Evolutionary conservation across 1,140 invertebrate species (phyloP), one percentile per base, ranked within the genome.

Genomic region (Choristoneura fumiferana): DNA sequence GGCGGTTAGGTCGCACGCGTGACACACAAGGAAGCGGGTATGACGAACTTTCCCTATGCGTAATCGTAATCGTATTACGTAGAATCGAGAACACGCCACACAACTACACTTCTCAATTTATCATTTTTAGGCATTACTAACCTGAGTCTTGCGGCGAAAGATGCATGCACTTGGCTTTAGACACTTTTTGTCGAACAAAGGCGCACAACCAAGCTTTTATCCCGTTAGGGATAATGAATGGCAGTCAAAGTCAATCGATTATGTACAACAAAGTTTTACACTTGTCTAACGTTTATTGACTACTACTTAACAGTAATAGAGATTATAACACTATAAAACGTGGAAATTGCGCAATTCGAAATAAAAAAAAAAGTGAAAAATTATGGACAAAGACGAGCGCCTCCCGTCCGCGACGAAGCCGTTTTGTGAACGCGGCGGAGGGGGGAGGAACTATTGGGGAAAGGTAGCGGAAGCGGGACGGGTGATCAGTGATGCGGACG

Each of bases 131-230:
- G 10, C 10, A 13, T 33, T 65, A 76, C 79, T 75, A 65, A 90
- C 88, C 88, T 89, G 85, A 76, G 84, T 89, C 86, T 86, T 88
- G 83, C 88, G 87, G 79, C 74, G 82, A 83, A 87, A 90, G 87
- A 89, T 89, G 87, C 87, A 89, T 89, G 87, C 89, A 89, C 89
- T 89, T 86, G 81, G 84, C 82, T 87, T 86, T 80, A 65, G 73
- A 87, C 78, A 87, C 84, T 87, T 84, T 78, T 78, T 66, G 67
- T 49, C 57, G 73, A 84, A 85, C 81, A 86, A 89, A 87, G 81
- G 78, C 81, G 73, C 69, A 83, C 76, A 84, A 83, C 80, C 76
- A 87, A 83, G 84, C 84, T 78, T 82, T 84, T 89, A 88, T 88
- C 87, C 87, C 87, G 86, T 90, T 89, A 87, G 76, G 82, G 78